phyloP scores from a whole-genome alignment of 2,888 invertebrate genomes.

The Drosophila nr. perissopoda region DNA sequence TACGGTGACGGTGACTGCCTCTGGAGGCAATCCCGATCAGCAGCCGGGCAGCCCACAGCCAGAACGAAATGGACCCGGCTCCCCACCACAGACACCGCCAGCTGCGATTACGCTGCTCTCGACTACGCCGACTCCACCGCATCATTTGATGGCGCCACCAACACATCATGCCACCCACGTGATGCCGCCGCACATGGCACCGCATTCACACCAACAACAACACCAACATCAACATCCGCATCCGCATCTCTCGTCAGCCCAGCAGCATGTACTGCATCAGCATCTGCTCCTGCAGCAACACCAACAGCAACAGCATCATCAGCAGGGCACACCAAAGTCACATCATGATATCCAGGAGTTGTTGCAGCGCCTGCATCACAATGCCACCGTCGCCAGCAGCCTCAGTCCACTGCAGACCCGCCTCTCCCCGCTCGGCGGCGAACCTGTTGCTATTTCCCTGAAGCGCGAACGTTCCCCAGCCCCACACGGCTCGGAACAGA shows the following conservation, averaged over 20 bases:
- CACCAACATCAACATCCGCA: conserved; percentile 58
- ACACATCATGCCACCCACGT: conserved; percentile 57
- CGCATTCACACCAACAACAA: conserved; percentile 50
- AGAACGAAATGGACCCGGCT: conserved; percentile 75
- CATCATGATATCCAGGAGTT: conserved; percentile 84
- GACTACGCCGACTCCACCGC: conserved; percentile 60
- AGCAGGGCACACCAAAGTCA: conserved; percentile 73
- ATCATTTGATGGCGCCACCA: conserved; percentile 74
- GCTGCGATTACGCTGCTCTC: conserved; percentile 58
- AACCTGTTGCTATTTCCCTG: conserved; percentile 61
- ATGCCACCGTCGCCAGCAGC: conserved; percentile 79
- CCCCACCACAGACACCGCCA: conserved; percentile 82
- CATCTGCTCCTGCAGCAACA: conserved; percentile 77
- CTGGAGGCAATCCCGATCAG: conserved; percentile 55
- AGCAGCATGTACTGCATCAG: conserved; percentile 82
- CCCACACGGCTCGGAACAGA: conserved; percentile 69
- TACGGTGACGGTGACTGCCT: conserved; percentile 36
- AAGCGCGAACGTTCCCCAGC: conserved; percentile 84
- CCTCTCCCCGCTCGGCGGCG: conserved; percentile 67
- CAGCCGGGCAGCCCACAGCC: conserved; percentile 67
- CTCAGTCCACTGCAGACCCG: conserved; percentile 80
- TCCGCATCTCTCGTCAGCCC: conserved; percentile 75
- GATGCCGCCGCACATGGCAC: conserved; percentile 62
- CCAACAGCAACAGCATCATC: conserved; percentile 67
- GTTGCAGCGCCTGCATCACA: conserved; percentile 82